Percentiles rank a stretch among this genome's conserved stretches.
These are phyloP conservation scores for Puffinus mauretanicus DNA, from an alignment of 2,113 vertebrate species.

Conservation along the genomic window DNA sequence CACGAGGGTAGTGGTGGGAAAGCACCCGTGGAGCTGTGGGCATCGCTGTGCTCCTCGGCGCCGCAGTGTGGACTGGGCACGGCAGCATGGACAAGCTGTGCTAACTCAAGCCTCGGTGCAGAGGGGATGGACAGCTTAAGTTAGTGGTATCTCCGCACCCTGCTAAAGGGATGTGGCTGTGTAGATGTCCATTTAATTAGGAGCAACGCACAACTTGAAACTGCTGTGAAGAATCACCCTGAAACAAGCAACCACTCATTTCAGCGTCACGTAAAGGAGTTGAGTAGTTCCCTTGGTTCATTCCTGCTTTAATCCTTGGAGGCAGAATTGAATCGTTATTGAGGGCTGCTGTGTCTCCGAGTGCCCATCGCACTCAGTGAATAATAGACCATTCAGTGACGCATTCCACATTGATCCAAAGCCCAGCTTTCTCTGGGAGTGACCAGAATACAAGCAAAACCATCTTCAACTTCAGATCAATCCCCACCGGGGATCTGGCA, in stretches of 20 bases:
- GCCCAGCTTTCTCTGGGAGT: conserved; percentile 35
- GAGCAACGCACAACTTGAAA: not conserved
- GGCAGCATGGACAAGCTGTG: not conserved
- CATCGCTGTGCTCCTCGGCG: not conserved
- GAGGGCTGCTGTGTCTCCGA: conserved; percentile 15
- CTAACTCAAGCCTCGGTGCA: not conserved
- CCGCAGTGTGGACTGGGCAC: rapidly evolving
- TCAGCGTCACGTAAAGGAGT: not conserved
- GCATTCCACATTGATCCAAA: conserved; percentile 54
- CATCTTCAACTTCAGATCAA: conserved; percentile 46
- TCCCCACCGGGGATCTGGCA: conserved; percentile 21
- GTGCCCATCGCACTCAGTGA: conserved; percentile 20
- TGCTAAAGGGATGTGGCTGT: not conserved
- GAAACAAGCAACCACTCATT: conserved; percentile 21
- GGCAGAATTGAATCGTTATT: conserved; percentile 50
- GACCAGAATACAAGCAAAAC: conserved; percentile 60
- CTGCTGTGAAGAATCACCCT: not conserved
- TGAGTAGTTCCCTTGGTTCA: conserved; percentile 5
- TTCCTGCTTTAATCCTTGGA: conserved; percentile 39
- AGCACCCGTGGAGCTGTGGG: not conserved
- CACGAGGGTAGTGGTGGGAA: not conserved
- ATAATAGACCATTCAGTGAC: conserved; percentile 52
- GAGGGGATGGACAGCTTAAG: rapidly evolving
- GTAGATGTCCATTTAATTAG: not conserved
- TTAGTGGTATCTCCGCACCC: not conserved